Conservation (phyloP, 2,888 invertebrate species). For the Mesorhabditis spiculigera region DNA sequence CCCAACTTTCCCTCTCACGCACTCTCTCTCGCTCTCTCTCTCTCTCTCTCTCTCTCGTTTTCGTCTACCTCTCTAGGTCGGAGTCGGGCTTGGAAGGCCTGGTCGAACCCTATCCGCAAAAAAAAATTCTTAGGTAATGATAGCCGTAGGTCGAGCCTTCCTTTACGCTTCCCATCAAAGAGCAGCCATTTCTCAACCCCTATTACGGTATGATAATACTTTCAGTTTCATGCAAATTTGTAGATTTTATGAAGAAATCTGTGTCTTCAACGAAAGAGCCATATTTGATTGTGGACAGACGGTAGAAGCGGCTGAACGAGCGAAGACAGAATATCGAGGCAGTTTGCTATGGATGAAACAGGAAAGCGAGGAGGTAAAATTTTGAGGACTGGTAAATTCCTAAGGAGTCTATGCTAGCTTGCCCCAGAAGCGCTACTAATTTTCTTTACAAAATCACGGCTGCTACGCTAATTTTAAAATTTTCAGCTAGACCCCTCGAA, state of each 20-base stretch:
- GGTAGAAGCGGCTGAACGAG: conserved; percentile 80
- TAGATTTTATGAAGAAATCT: conserved; percentile 77
- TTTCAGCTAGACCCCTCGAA: conserved; percentile 90
- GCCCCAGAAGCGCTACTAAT: neutral
- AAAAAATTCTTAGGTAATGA: conserved; percentile 11
- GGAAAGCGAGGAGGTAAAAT: conserved; percentile 58
- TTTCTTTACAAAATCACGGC: neutral
- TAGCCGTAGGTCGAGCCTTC: conserved; percentile 30
- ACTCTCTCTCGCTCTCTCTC: no score
- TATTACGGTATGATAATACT: conserved; percentile 16
- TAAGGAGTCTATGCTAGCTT: no score
- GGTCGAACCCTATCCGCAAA: neutral
- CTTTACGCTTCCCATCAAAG: conserved; percentile 33
- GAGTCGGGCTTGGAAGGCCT: no score
- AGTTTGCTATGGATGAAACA: conserved; percentile 91
- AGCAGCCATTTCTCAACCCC: conserved; percentile 20
- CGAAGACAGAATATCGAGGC: conserved; percentile 88
- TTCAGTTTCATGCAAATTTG: neutral
- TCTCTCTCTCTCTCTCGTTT: neutral
- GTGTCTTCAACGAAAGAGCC: conserved; percentile 89
- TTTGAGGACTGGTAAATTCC: neutral
- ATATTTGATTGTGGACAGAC: conserved; percentile 87
- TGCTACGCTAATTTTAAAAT: neutral
- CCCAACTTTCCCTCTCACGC: no score
- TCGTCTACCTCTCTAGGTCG: neutral